Conservation (phyloP, 2,888 invertebrate genomes). For the Lysandra coridon region DNA sequence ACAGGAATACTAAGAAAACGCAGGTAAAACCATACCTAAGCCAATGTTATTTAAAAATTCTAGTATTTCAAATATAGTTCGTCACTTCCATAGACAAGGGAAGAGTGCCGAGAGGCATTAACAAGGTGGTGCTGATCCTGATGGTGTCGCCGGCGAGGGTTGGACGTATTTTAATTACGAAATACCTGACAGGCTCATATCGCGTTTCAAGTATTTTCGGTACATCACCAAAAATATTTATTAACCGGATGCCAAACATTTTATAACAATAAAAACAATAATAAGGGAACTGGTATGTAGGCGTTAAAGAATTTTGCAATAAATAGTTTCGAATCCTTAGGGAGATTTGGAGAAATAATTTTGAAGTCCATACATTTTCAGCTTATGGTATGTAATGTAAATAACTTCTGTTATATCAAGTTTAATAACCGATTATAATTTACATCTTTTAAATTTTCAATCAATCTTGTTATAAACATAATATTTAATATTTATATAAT, state of each 20-base stretch:
- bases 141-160: slow-evolving; percentile 47
- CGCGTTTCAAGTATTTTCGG: slow-evolving; percentile 60
- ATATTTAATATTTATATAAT: too few species aligned
- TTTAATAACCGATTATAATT: too few species aligned
- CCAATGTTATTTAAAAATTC: too few species aligned
- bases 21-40: too few species aligned
- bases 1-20: too few species aligned
- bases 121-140: not conserved
- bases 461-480: too few species aligned
- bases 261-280: slow-evolving; percentile 40
- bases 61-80: too few species aligned
- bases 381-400: not conserved
- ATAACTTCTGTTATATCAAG: not conserved
- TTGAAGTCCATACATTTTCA: not conserved
- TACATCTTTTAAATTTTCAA: too few species aligned
- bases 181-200: slow-evolving; percentile 54
- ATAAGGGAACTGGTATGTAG: not conserved
- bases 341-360: not conserved
- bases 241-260: slow-evolving; percentile 52
- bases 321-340: not conserved
- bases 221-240: slow-evolving; percentile 47
- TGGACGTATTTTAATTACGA: slow-evolving; percentile 64
- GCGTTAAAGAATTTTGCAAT: not conserved
- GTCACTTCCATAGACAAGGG: too few species aligned
- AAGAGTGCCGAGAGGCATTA: not conserved